These are phyloP conservation scores for Portevinia maculata DNA, from an alignment of 2,888 invertebrate genomes.

Conservation along the genomic window DNA sequence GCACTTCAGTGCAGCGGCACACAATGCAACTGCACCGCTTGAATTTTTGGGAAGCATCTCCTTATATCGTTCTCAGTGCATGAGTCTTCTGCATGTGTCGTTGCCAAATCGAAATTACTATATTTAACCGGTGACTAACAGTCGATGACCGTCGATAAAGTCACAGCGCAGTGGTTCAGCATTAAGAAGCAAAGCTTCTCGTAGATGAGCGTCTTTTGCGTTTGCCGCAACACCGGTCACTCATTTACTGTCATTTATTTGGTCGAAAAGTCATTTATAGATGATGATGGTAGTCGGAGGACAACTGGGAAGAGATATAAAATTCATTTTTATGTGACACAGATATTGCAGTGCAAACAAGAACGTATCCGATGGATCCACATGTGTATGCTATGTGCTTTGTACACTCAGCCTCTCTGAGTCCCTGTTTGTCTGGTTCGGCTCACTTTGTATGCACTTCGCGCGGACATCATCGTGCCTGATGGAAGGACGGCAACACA, in stretches of 20 bases:
- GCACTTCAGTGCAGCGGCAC: conserved; percentile 40
- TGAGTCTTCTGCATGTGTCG: conserved; percentile 27
- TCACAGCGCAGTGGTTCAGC: not conserved
- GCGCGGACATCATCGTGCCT: conserved; percentile 60
- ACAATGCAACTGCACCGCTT: conserved; percentile 21
- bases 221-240: conserved; percentile 58
- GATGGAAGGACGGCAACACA: conserved; percentile 46
- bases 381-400: conserved; percentile 13
- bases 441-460: conserved; percentile 67
- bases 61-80: conserved; percentile 69
- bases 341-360: conserved; percentile 52
- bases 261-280: conserved; percentile 55
- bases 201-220: conserved; percentile 39
- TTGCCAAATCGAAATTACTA: conserved; percentile 57
- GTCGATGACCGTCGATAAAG: conserved; percentile 66
- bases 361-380: conserved; percentile 55
- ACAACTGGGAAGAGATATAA: conserved; percentile 14
- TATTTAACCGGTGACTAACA: conserved; percentile 67
- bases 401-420: conserved; percentile 19
- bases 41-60: conserved; percentile 60
- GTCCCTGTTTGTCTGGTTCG: conserved; percentile 6
- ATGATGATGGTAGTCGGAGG: conserved; percentile 7
- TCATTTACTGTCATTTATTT: conserved; percentile 70
- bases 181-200: not conserved
- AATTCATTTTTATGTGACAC: conserved; percentile 60